Evolutionary conservation across 2,888 invertebrate genomes (phyloP).

Genomic region (Zonitis immaculata): DNA sequence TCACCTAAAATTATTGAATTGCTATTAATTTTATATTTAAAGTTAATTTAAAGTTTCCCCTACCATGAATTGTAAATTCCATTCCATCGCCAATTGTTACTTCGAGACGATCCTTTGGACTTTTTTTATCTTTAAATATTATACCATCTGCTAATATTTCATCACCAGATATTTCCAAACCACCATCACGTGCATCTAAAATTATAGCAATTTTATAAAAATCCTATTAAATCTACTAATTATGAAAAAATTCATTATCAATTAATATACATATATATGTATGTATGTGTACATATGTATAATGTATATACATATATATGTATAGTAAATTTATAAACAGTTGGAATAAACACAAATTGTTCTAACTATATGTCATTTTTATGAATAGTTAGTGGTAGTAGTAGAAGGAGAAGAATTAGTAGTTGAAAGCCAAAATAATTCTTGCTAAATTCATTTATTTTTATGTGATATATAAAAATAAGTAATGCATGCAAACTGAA

Average conservation of each 20-base stretch:
- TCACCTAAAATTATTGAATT: conserved; percentile 70
- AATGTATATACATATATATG: too few relatives aligned
- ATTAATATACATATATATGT: conserved; percentile 5
- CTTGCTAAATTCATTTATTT: conserved; percentile 11
- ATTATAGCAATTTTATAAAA: conserved; percentile 20
- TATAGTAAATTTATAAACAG: conserved; percentile 23
- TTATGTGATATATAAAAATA: conserved; percentile 11
- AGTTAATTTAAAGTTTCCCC: too few relatives aligned
- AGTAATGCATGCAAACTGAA: conserved; percentile 3
- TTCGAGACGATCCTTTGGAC: conserved; percentile 80
- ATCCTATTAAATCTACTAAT: not conserved
- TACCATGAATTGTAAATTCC: conserved; percentile 90
- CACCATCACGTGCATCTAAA: conserved; percentile 58
- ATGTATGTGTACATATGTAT: too few relatives aligned
- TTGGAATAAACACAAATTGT: conserved; percentile 28
- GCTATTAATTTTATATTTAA: not conserved
- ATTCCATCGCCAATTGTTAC: conserved; percentile 90
- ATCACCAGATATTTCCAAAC: conserved; percentile 50
- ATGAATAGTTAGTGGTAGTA: not conserved
- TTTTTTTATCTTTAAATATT: conserved; percentile 81
- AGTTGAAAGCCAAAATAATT: conserved; percentile 15
- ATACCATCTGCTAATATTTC: conserved; percentile 79
- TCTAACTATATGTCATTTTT: conserved; percentile 19
- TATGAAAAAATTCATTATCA: not conserved
- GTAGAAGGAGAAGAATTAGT: not conserved